Evolutionary conservation across 2,888 invertebrate genomes (phyloP), one percentile per base, ranked within the genome.

Genomic region (Sarcophaga variegata): DNA sequence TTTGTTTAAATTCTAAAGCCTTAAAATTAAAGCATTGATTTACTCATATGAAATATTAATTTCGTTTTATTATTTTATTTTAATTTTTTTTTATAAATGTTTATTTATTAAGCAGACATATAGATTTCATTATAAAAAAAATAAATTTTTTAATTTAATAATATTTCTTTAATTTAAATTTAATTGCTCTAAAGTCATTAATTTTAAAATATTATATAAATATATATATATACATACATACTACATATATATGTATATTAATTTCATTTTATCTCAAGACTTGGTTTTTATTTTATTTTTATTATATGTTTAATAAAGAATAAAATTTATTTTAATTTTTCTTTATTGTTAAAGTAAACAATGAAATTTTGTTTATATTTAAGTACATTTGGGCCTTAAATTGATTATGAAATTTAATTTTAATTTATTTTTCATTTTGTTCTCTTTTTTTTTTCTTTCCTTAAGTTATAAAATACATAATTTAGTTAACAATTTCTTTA

Each of bases 401-500:
- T 49, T 49, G 49, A 74, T 63, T 49, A 67, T 76, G 74, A 37
- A 37, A 37, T 37, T 37, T 37, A 37, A 37, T 37, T 81, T 81
- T 81, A 77, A 81, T 72, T 4, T 62, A 71, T n/a, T 72, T 67
- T 67, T 27, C n/a, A 17, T 37, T 37, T 37, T 37, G 12, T 47
- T 49, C 27, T 47, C 76, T 37, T 67, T 81, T 70, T 83, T 86
- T 90, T 86, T 90, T 70, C 67, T 81, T 88, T 89, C 85, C 87
- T 88, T 89, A 89, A 90, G 84, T 90, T 90, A 89, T 90, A 84
- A 90, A 89, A 86, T 80, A 87, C 86, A 85, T 88, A 37, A 37
- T 85, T 88, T 82, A 81, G 81, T 76, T 81, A 82, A 85, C 71
- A 84, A 83, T 83, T 74, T 88, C 89, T 82, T 77, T 87, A 88